Evolutionary conservation across 2,888 invertebrate species (phyloP).

Genomic region (Limenitis camilla): DNA sequence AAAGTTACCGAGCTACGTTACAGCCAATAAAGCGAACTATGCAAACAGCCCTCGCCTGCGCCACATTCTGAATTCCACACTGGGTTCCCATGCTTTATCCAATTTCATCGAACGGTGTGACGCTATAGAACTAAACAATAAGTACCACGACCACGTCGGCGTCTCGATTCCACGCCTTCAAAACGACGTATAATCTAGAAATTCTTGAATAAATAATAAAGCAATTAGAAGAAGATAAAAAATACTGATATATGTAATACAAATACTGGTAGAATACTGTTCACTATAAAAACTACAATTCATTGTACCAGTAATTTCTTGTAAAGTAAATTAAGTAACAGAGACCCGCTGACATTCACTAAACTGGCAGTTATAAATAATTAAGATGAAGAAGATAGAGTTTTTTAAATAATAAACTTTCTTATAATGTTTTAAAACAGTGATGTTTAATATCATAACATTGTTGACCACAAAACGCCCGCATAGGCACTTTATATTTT

Average conservation of each 20-base stretch:
- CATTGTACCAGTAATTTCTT: constrained; percentile 51
- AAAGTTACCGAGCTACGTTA: constrained; percentile 55
- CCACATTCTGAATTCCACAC: constrained; percentile 60
- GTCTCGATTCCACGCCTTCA: constrained; percentile 43
- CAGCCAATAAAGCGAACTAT: constrained; percentile 71
- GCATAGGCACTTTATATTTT: constrained; percentile 53
- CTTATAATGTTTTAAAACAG: too few relatives aligned
- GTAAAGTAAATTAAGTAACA: constrained; percentile 35
- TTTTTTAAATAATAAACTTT: too few relatives aligned
- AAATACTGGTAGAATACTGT: constrained; percentile 37
- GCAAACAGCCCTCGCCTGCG: constrained; percentile 57
- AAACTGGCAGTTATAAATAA: neutral
- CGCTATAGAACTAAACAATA: constrained; percentile 63
- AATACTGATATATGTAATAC: constrained; percentile 6
- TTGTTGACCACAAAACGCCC: constrained; percentile 35
- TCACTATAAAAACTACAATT: too few relatives aligned
- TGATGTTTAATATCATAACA: neutral
- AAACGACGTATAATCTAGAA: constrained; percentile 46
- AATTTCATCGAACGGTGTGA: constrained; percentile 64
- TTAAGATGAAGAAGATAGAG: too few relatives aligned
- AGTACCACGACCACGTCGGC: constrained; percentile 34
- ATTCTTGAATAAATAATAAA: too few relatives aligned
- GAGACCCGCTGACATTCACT: neutral
- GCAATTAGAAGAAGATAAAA: too few relatives aligned
- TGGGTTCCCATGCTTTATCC: constrained; percentile 71